phyloP scores from a whole-genome alignment of 2,888 invertebrate species.

The Melanophora roralis region DNA sequence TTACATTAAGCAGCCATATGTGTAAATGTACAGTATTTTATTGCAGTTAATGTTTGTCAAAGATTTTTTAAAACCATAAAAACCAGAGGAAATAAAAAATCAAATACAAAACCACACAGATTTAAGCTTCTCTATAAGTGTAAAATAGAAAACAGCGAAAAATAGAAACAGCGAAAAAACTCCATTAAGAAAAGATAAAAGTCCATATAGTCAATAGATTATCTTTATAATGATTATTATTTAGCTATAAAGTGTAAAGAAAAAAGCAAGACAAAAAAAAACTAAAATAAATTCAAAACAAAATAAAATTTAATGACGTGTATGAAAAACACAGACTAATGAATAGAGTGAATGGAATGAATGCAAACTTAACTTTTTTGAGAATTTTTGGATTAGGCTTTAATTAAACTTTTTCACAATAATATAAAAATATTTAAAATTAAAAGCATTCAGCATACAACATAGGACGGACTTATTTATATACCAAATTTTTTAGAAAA shows the following conservation, averaged over 20 bases:
- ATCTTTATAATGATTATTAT: constrained; percentile 21
- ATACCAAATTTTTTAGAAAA: too few relatives aligned
- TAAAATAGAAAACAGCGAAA: background rate
- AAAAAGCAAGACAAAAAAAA: background rate
- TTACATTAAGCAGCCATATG: background rate
- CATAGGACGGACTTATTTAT: background rate
- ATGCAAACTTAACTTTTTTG: background rate
- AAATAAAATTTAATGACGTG: constrained; percentile 34
- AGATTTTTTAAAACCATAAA: constrained; percentile 17
- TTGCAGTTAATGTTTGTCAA: background rate
- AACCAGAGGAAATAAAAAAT: background rate
- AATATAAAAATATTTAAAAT: too few relatives aligned
- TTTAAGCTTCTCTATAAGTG: background rate
- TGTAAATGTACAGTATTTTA: constrained; percentile 3
- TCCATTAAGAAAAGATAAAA: background rate
- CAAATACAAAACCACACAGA: background rate
- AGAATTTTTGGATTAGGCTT: background rate
- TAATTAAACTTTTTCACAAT: background rate
- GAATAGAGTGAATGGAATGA: background rate
- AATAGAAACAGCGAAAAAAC: too few relatives aligned
- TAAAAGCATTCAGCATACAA: background rate
- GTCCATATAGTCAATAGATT: constrained; percentile 23
- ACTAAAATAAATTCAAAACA: background rate
- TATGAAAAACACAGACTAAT: constrained; percentile 13
- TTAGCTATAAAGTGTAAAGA: constrained; percentile 9